Base-by-base conservation (phyloP, 1,140 invertebrate genomes). In the Idris sp. region DNA sequence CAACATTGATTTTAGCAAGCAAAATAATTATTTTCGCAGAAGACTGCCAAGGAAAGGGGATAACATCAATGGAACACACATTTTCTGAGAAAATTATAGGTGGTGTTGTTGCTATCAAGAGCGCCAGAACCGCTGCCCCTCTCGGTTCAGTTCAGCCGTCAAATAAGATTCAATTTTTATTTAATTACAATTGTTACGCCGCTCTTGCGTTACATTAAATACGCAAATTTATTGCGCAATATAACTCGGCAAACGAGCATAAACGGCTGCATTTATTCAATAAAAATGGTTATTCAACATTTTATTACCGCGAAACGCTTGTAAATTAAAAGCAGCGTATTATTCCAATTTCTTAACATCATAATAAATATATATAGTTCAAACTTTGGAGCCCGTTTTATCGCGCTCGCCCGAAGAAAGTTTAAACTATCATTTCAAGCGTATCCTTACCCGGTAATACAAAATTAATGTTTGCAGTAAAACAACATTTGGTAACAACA, bases 21-120 rank as follows among this genome's bases (percentile, higher is more conserved):
- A 51, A 49, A 49, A 41, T 40, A 62, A 49, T 49, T 4, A 65
- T 53, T 53, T 48, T 8, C 8, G 28, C 11, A 19, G 14, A 10
- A 3, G 9, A n/a, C 8, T 41, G 19, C 22, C 15, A 13, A 36
- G 33, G 10, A 2, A 48, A 58, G 10, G 6, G 51, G 30, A 64
- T 48, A 43, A 54, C 33, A 68, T 77, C 72, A 75, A 76, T 74
- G 68, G 72, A 77, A 74, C 62, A 71, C 59, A 64, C 61, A 48
- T 41, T 76, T 56, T 53, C 54, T 30, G 46, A 67, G 69, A 71
- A 81, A 79, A 81, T 81, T 81, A 79, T 81, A 81, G 68, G 74
- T n/a, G 56, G 48, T 38, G 49, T 22, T 15, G 49, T 22, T 62
- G 19, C 16, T 28, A 41, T 43, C 51, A 30, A 18, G 38, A 40